phyloP scores from a whole-genome alignment of 2,888 invertebrate species.

The Pseudeuparius sepicola region DNA sequence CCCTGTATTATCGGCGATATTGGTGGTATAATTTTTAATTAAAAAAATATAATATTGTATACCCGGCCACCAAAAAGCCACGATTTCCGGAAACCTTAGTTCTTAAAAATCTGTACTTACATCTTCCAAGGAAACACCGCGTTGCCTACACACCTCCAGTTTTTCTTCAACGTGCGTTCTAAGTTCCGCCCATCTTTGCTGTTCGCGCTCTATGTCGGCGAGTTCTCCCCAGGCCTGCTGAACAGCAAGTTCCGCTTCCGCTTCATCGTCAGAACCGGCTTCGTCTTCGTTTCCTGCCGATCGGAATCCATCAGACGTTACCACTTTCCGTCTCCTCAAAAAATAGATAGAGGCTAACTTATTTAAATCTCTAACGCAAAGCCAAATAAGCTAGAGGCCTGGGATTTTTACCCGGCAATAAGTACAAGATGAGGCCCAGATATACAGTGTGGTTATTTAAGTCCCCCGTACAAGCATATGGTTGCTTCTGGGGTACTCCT shows the following conservation, averaged over 20 bases:
- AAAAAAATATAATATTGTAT: neutral
- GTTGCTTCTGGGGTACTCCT: no score
- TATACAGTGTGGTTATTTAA: no score
- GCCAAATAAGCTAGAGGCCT: slow-evolving; percentile 2
- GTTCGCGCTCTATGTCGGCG: slow-evolving; percentile 76
- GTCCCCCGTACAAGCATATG: no score
- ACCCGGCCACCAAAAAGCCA: neutral
- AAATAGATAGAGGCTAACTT: no score
- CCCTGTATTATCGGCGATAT: no score
- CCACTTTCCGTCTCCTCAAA: slow-evolving; percentile 27
- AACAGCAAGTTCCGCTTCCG: slow-evolving; percentile 55
- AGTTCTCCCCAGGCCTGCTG: slow-evolving; percentile 79
- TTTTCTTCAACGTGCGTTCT: slow-evolving; percentile 70
- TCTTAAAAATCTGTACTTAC: slow-evolving; percentile 43
- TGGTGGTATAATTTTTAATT: no score
- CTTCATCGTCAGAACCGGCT: slow-evolving; percentile 33
- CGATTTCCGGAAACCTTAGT: neutral
- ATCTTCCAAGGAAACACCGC: slow-evolving; percentile 75
- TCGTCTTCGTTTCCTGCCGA: slow-evolving; percentile 37
- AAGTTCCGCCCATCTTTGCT: slow-evolving; percentile 68
- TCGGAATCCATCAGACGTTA: slow-evolving; percentile 33
- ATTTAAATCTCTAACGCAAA: neutral
- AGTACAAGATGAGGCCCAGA: no score
- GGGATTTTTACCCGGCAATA: no score
- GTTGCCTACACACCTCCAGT: slow-evolving; percentile 65